A percentile compares a stretch with the other conserved stretches of the same genome.
phyloP scores from a whole-genome alignment of 2,113 vertebrate species.

The Heloderma charlesbogerti region DNA sequence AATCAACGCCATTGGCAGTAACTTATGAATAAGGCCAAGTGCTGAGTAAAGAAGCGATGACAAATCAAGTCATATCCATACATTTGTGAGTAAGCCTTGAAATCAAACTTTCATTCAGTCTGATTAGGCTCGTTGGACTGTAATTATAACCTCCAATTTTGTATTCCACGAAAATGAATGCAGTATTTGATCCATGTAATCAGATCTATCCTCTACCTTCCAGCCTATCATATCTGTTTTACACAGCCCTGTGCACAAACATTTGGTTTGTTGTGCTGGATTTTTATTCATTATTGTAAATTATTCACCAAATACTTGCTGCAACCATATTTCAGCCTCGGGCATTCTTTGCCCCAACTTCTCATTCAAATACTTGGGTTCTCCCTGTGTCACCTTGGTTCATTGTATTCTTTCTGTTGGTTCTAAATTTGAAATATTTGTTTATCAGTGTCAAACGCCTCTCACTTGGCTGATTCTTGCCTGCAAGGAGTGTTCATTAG shows the following conservation, averaged over 20 bases:
- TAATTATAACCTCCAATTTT: background rate
- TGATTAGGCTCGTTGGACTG: background rate
- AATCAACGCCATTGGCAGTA: background rate
- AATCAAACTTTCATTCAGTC: background rate
- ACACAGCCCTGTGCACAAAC: constrained; percentile 15
- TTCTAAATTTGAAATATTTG: constrained; percentile 42
- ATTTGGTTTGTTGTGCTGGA: background rate
- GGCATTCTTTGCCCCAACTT: constrained; percentile 33
- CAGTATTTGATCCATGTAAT: constrained; percentile 51
- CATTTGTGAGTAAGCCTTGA: background rate
- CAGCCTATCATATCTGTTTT: background rate
- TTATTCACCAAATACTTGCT: constrained; percentile 58
- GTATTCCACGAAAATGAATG: constrained; percentile 37
- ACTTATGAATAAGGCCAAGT: background rate
- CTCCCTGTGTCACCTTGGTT: constrained; percentile 23
- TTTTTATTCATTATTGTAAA: constrained; percentile 34
- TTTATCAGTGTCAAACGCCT: constrained; percentile 7
- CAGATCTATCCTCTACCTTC: background rate
- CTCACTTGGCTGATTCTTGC: background rate
- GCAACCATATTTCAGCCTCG: constrained; percentile 45
- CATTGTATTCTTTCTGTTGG: background rate
- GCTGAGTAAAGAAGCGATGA: background rate
- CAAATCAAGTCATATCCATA: too few relatives aligned
- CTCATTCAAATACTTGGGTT: constrained; percentile 13
- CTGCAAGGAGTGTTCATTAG: background rate